Base-by-base conservation (phyloP, 2,113 vertebrate genomes). In the Lophius piscatorius region DNA sequence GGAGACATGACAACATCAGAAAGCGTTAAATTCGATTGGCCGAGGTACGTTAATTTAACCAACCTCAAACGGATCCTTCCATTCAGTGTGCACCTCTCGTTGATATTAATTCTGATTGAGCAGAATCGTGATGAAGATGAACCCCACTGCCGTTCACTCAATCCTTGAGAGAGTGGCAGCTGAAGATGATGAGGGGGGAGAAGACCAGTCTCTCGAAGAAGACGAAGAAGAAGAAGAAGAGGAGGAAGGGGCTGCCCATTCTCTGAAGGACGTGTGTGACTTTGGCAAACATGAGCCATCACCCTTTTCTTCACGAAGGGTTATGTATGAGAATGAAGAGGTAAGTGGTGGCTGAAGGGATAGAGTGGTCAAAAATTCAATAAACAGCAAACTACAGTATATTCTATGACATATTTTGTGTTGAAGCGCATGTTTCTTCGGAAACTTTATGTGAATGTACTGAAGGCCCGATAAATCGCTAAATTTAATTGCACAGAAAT, bases 311-410 rank as follows among this genome's bases (percentile, higher is more conserved):
- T 99, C 97, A 36, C 93, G 97, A 9, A 92, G 95, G 77, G 96
- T 99, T 18, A 98, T 99, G 97, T 99, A 98, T 88, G 97, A 99
- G 78, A 98, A 97, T 63, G 97, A 99, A 75, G 96, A 99, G 94
- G 97, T 99, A 83, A 16, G 78, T 58, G 4, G 8, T 6, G 6
- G 21, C 10, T 48, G 13, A 39, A 59, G 11, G 10, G 12, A 2
- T 17, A 29, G 6, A 29, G 14, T 31, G 1, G 16, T 40, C 10
- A 28, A 12, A 24, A 46, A n/a, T 20, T 2, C 4, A 18, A 22
- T 18, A 34, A 36, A n/a, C 24, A 24, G 13, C 18, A 9, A 41
- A 17, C 10, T 24, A 5, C 4, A 36, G 7, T 4, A 9, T 11
- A 1, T 13, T 14, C 50, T 20, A 21, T 9, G 23, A 17, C 1